phyloP scores from a whole-genome alignment of 2,113 vertebrate genomes.

The Limnothrissa miodon region DNA sequence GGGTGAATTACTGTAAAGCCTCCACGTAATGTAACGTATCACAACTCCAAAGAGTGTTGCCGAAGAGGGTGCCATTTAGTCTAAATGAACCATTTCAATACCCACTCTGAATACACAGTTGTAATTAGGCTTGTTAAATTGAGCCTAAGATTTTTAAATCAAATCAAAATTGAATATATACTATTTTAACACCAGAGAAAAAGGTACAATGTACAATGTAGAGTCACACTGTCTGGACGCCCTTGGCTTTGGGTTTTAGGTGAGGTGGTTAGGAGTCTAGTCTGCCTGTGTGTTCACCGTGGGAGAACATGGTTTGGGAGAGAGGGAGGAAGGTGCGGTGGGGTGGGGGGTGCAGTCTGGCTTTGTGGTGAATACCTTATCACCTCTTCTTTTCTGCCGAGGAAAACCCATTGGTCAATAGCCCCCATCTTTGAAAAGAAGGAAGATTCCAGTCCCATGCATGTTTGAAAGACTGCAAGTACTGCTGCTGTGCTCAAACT shows the following conservation, averaged over 20 bases:
- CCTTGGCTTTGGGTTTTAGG: conserved; percentile 43
- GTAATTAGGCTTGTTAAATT: too few relatives aligned
- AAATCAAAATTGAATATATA: too few relatives aligned
- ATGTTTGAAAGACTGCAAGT: not conserved
- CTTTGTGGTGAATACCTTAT: conserved; percentile 50
- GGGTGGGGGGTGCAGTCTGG: conserved; percentile 26
- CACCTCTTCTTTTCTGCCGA: conserved; percentile 29
- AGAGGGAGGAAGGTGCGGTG: not conserved
- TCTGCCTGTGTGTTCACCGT: conserved; percentile 33
- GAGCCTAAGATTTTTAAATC: too few relatives aligned
- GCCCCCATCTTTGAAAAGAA: conserved; percentile 46
- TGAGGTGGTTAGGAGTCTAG: conserved; percentile 42
- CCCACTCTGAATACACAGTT: too few relatives aligned
- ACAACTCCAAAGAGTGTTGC: too few relatives aligned
- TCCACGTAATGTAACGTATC: too few relatives aligned
- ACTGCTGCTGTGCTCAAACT: not conserved
- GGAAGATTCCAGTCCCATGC: conserved; percentile 19
- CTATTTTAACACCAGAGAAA: too few relatives aligned
- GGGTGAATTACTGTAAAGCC: too few relatives aligned
- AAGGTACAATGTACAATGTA: not conserved
- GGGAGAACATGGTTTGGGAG: conserved; percentile 25
- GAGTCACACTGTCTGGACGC: not conserved
- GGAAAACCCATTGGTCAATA: conserved; percentile 43
- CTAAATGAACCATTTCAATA: too few relatives aligned
- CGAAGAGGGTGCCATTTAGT: too few relatives aligned